These are phyloP conservation scores for Phaedon cochleariae DNA, from an alignment of 2,888 invertebrate species.

Conservation along the genomic window DNA sequence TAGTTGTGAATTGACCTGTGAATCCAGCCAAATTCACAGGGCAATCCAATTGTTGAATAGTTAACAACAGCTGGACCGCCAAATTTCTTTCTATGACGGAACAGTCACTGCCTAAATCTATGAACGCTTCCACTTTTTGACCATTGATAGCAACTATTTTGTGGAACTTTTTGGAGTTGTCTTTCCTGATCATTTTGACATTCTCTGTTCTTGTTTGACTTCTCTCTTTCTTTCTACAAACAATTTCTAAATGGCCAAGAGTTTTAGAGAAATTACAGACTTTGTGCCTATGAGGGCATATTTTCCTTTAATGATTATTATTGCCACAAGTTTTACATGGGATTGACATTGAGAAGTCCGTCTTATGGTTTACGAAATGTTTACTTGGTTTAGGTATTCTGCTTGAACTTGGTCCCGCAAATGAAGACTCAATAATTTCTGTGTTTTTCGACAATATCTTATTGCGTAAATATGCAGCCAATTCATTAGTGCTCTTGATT, in stretches of 20 bases:
- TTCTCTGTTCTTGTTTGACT: no score
- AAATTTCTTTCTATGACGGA: background rate
- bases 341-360: no score
- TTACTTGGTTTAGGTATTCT: background rate
- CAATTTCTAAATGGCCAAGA: background rate
- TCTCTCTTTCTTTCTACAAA: background rate
- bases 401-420: background rate
- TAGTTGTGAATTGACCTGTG: no score
- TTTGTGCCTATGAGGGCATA: background rate
- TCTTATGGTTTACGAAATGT: background rate
- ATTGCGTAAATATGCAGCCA: conserved; percentile 29
- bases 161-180: background rate
- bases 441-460: conserved; percentile 7
- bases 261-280: background rate
- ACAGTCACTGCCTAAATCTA: conserved; percentile 8
- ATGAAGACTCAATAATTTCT: background rate
- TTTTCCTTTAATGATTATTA: conserved; percentile 10
- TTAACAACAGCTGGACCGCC: no score
- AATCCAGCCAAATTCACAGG: no score
- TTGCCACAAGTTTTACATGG: background rate
- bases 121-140: background rate
- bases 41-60: no score
- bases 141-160: background rate
- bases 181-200: no score
- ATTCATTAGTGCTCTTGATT: conserved; percentile 26